A percentile compares a stretch with the other conserved stretches of the same genome.
These are phyloP conservation scores for Paracyclopina nana DNA, from an alignment of 1,140 invertebrate genomes.

Conservation along the genomic window DNA sequence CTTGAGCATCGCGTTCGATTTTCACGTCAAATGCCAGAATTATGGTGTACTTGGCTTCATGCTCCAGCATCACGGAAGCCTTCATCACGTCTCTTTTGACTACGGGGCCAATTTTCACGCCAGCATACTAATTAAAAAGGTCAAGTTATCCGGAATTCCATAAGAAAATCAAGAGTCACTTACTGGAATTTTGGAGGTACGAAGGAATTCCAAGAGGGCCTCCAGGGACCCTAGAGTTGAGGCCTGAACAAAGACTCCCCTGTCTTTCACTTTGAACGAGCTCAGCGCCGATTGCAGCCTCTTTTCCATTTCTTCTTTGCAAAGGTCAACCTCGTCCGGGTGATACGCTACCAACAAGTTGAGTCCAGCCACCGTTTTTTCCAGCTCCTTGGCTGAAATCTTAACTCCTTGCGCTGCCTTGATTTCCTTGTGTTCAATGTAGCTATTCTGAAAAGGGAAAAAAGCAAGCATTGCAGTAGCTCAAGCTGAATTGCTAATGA, in stretches of 20 bases:
- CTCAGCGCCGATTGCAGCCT: slow-evolving; percentile 72
- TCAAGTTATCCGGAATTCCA: not conserved
- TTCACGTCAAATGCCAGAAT: slow-evolving; percentile 99
- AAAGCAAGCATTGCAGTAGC: too few species aligned
- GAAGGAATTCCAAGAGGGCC: slow-evolving; percentile 85
- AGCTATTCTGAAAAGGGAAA: slow-evolving; percentile 52
- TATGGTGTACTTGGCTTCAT: slow-evolving; percentile 85
- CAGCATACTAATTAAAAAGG: slow-evolving; percentile 54
- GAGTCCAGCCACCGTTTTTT: slow-evolving; percentile 80
- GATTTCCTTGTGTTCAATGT: slow-evolving; percentile 85
- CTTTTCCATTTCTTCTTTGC: slow-evolving; percentile 52
- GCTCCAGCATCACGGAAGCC: slow-evolving; percentile 95
- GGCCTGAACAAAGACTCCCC: slow-evolving; percentile 87
- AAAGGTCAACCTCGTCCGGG: slow-evolving; percentile 77
- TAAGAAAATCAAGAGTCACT: slow-evolving; percentile 21
- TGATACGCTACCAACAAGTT: slow-evolving; percentile 66
- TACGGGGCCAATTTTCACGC: slow-evolving; percentile 96
- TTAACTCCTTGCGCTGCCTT: slow-evolving; percentile 94
- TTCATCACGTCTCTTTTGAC: slow-evolving; percentile 99
- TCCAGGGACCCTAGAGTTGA: slow-evolving; percentile 95
- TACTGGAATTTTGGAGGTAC: slow-evolving; percentile 78
- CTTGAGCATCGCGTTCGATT: slow-evolving; percentile 90
- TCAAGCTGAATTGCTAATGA: not conserved
- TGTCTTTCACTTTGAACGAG: slow-evolving; percentile 59
- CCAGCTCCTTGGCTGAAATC: slow-evolving; percentile 89